Percentiles rank a stretch among this genome's conserved stretches.
Conservation (phyloP, 2,888 invertebrate species). For the Drosophila quinaria region DNA sequence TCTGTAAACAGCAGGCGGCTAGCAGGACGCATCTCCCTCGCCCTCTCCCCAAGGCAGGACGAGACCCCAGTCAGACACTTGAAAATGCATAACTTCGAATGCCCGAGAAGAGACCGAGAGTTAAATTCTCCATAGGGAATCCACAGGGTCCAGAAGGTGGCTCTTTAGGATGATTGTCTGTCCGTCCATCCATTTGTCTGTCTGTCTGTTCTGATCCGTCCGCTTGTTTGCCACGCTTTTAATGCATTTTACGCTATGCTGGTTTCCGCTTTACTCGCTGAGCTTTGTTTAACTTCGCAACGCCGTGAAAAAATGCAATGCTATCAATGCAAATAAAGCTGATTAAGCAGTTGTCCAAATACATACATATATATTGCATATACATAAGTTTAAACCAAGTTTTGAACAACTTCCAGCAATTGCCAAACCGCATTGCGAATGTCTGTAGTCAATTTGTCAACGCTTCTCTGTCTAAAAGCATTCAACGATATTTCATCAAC, state of each 20-base stretch:
- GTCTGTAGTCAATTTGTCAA: constrained; percentile 53
- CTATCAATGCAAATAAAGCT: constrained; percentile 76
- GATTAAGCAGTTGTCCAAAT: constrained; percentile 66
- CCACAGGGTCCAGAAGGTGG: constrained; percentile 26
- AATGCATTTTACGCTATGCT: constrained; percentile 75
- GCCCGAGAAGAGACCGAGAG: constrained; percentile 32
- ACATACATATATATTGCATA: constrained; percentile 3
- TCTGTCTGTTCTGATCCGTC: constrained; percentile 16
- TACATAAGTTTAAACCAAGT: constrained; percentile 2
- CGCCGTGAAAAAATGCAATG: constrained; percentile 65
- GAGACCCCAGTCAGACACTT: constrained; percentile 60
- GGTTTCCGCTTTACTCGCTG: constrained; percentile 46
- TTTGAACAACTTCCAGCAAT: constrained; percentile 12
- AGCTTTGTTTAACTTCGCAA: constrained; percentile 50
- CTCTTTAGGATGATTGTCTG: constrained; percentile 11
- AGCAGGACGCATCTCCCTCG: constrained; percentile 1
- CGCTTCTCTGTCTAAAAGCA: constrained; percentile 44
- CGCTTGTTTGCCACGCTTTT: constrained; percentile 73
- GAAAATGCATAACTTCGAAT: constrained; percentile 73
- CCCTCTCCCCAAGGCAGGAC: constrained; percentile 27
- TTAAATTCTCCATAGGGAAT: constrained; percentile 38
- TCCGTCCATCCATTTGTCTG: constrained; percentile 14
- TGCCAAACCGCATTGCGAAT: constrained; percentile 44
- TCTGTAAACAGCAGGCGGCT: constrained; percentile 68
- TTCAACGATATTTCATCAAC: constrained; percentile 49